Conservation (phyloP, 1,140 invertebrate species). For the Hycleus cichorii region DNA sequence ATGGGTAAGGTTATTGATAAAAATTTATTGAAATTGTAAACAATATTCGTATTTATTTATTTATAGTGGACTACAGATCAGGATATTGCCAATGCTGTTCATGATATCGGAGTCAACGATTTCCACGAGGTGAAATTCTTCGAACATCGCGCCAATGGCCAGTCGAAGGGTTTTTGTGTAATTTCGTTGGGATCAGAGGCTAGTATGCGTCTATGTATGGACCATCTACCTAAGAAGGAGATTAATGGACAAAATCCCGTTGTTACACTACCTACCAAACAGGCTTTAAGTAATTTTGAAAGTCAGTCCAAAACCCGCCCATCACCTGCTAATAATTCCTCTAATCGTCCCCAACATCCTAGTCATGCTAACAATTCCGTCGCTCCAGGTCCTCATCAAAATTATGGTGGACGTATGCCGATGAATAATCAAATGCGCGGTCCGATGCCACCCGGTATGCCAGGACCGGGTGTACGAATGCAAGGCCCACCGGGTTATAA, state of each 20-base stretch:
- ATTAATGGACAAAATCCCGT: conserved; percentile 91
- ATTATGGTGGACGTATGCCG: conserved; percentile 57
- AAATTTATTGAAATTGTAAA: too few relatives aligned
- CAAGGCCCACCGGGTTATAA: conserved; percentile 48
- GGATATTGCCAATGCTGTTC: conserved; percentile 84
- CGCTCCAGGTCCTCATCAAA: conserved; percentile 48
- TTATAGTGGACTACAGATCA: conserved; percentile 95
- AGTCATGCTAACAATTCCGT: conserved; percentile 45
- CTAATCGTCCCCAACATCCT: conserved; percentile 43
- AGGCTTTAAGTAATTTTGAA: conserved; percentile 57
- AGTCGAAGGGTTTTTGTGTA: conserved; percentile 96
- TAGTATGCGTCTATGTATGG: conserved; percentile 84
- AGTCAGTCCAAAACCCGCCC: conserved; percentile 84
- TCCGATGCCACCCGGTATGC: conserved; percentile 57
- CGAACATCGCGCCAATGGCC: conserved; percentile 98
- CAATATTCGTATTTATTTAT: conserved; percentile 26
- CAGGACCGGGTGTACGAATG: conserved; percentile 57
- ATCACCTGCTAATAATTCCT: conserved; percentile 56
- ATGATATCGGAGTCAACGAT: conserved; percentile 82
- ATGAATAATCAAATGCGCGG: conserved; percentile 60
- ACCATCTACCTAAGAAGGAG: conserved; percentile 88
- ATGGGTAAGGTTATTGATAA: conserved; percentile 53
- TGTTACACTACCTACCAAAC: conserved; percentile 92
- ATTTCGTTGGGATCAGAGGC: conserved; percentile 87
- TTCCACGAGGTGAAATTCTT: conserved; percentile 98